Percentiles rank a stretch among this genome's conserved stretches.
Evolutionary conservation across 2,797 vertebrate species (phyloP).

Genomic region (Galagoides demidoff): DNA sequence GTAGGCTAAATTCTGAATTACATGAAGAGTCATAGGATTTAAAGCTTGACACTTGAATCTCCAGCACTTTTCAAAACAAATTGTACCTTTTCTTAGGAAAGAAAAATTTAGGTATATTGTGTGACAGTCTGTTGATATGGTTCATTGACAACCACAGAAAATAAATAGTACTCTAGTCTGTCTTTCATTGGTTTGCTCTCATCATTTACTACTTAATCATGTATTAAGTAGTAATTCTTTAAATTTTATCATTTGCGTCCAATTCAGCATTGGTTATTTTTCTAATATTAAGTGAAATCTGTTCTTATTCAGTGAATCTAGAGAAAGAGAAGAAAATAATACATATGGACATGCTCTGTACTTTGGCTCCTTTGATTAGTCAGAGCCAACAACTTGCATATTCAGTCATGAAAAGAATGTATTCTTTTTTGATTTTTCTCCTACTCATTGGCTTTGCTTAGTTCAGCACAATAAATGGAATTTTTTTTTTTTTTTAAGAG

Average conservation of each 20-base stretch:
- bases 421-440: not conserved
- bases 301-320: constrained; percentile 42
- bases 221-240: not conserved
- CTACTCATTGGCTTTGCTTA: not conserved
- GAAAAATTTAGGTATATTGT: not conserved
- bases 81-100: constrained; percentile 16
- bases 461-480: not conserved
- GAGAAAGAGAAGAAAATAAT: constrained; percentile 24
- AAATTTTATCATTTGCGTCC: constrained; percentile 18
- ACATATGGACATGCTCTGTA: not conserved
- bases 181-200: not conserved
- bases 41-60: not conserved
- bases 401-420: not conserved
- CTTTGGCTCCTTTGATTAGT: not conserved
- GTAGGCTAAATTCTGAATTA: not conserved
- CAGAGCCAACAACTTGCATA: not conserved
- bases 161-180: not conserved
- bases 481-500: not conserved
- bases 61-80: not conserved
- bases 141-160: not conserved
- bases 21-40: not conserved
- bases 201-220: too few species aligned
- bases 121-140: not conserved
- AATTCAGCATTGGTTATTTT: constrained; percentile 31
- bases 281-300: not conserved